Evolutionary conservation across 2,888 invertebrate species (phyloP), one percentile per base, ranked within the genome.

Genomic region (Meloe dianella): DNA sequence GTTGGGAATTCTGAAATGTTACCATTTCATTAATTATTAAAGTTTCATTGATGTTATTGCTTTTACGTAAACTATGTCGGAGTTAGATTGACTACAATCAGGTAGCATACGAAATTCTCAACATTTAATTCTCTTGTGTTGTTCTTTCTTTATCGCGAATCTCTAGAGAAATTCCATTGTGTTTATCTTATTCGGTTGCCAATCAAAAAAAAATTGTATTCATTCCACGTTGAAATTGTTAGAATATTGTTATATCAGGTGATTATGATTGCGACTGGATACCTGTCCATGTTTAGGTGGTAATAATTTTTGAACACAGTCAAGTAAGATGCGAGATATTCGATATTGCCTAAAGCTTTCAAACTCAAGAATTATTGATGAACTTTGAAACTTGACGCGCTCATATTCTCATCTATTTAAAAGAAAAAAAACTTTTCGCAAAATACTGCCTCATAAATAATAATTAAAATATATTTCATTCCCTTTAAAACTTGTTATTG

Each of bases 331-430:
- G 64, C 59, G 63, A 71, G 71, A 69, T 67, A 71, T 70, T 70
- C 69, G 66, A 74, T 73, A 74, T 73, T 71, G 72, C 74, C 71
- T 67, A 65, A 70, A 75, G 75, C 75, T 75, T 74, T 75, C 74
- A 74, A 72, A 74, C 69, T 73, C 63, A 62, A 67, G 73, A 77
- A 76, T 77, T 75, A 77, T 77, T 77, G 74, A 77, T 77, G 76
- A 71, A 73, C 66, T 73, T 71, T 71, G 61, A 67, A 75, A 72
- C 73, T 74, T 70, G 69, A 73, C 71, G 71, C 68, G 69, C 71
- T 73, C 67, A 41, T 14, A 22, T 51, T 57, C 63, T 64, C 64
- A 6, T 4, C 4, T 6, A 20, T 9, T 8, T 10, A 47, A 72
- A 73, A 75, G 68, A n/a, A n/a, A n/a, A n/a, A n/a, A n/a, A n/a